Evolutionary conservation across 2,113 vertebrate species (phyloP).

Genomic region (Microcebus griseorufus): DNA sequence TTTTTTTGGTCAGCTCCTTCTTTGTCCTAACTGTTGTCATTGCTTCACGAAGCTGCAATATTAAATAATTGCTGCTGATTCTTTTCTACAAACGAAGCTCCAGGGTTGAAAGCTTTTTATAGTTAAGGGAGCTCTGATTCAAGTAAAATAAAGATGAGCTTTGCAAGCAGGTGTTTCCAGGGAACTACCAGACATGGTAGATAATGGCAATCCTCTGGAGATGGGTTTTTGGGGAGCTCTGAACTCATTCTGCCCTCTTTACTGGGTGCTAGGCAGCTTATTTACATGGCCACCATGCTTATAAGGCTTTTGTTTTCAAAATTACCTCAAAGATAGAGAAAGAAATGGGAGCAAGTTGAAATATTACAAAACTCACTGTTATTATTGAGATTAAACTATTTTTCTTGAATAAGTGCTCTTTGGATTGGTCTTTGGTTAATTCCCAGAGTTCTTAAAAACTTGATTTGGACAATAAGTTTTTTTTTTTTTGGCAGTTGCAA

Average conservation of each 20-base stretch:
- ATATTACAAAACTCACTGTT: not conserved
- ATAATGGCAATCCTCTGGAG: not conserved
- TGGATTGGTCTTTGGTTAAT: not conserved
- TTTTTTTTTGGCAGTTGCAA: not conserved
- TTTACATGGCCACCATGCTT: not conserved
- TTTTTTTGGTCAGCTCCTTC: not conserved
- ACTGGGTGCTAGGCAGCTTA: not conserved
- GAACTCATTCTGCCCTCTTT: not conserved
- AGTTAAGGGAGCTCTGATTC: not conserved
- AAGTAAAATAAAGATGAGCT: not conserved
- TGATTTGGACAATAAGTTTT: not conserved
- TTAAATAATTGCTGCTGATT: not conserved
- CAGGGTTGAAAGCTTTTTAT: not conserved
- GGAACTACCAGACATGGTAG: not conserved
- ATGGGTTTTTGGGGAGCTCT: not conserved
- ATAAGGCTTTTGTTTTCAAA: not conserved
- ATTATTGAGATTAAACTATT: not conserved
- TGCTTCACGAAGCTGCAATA: not conserved
- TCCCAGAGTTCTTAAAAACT: not conserved
- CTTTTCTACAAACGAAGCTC: not conserved
- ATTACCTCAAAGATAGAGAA: not conserved
- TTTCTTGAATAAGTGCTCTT: not conserved
- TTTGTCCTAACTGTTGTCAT: not conserved
- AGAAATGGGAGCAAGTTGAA: not conserved
- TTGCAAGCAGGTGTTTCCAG: not conserved